These are phyloP conservation scores for Geotrupes spiniger DNA, from an alignment of 2,888 invertebrate genomes.

Conservation along the genomic window DNA sequence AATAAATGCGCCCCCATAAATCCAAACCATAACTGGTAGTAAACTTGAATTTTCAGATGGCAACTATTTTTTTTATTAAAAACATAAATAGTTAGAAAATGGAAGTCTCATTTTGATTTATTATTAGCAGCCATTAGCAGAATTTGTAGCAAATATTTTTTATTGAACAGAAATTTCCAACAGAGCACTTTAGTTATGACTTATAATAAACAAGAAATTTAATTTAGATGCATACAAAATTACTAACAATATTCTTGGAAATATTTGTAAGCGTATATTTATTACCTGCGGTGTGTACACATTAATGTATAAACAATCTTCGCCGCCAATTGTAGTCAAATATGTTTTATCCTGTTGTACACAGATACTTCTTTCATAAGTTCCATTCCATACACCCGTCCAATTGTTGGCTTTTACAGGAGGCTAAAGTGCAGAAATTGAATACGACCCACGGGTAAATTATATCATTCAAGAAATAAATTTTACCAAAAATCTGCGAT, in stretches of 20 bases:
- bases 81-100: conserved; percentile 6
- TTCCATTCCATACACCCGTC: conserved; percentile 27
- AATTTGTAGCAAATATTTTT: too few species aligned
- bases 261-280: too few species aligned
- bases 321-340: conserved; percentile 26
- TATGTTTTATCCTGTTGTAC: conserved; percentile 19
- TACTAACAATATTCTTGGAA: too few species aligned
- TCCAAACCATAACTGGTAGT: conserved; percentile 38
- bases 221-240: too few species aligned
- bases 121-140: too few species aligned
- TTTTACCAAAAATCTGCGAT: not conserved
- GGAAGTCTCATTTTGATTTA: too few species aligned
- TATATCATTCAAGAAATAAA: too few species aligned
- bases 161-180: too few species aligned
- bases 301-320: conserved; percentile 39
- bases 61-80: conserved; percentile 3
- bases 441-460: not conserved
- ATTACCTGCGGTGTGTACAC: conserved; percentile 36
- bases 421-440: conserved; percentile 10
- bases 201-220: too few species aligned
- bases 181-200: too few species aligned
- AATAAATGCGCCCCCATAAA: conserved; percentile 34
- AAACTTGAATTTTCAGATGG: too few species aligned
- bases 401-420: conserved; percentile 33
- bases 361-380: conserved; percentile 23